Conservation (phyloP, 2,113 vertebrate genomes). For the Ancistrus triradiatus region DNA sequence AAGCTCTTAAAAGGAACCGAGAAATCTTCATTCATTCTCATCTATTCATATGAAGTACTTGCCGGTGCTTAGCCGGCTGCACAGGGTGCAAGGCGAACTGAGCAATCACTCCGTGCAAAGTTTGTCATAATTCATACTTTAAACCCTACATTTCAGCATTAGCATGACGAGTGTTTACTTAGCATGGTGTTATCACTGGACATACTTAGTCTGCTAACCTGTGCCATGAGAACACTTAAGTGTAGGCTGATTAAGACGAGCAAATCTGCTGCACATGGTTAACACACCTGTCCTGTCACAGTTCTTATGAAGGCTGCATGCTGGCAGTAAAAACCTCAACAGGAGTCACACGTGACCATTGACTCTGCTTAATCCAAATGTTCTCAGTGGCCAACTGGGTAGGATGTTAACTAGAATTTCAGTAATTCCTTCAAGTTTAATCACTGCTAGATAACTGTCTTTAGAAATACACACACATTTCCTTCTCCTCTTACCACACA, state of each 20-base stretch:
- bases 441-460: too few relatives aligned
- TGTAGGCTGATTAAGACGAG: background rate
- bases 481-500: slow-evolving; percentile 69
- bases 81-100: too few relatives aligned
- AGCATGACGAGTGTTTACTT: too few relatives aligned
- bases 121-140: too few relatives aligned
- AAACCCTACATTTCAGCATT: too few relatives aligned
- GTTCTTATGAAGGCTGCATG: too few relatives aligned
- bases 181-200: background rate
- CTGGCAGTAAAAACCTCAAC: background rate
- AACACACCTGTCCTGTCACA: background rate
- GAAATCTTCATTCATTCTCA: too few relatives aligned
- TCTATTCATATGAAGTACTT: too few relatives aligned
- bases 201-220: background rate
- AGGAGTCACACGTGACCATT: too few relatives aligned
- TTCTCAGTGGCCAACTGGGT: background rate
- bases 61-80: too few relatives aligned
- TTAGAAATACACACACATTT: background rate
- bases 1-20: too few relatives aligned
- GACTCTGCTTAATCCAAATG: background rate
- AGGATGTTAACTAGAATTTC: background rate
- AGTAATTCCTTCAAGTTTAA: background rate
- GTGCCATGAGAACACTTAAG: slow-evolving; percentile 14
- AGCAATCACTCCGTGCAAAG: too few relatives aligned
- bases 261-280: slow-evolving; percentile 24